Evolutionary conservation across 2,797 vertebrate genomes (phyloP), one percentile per base, ranked within the genome.

Genomic region (Kryptopterus vitreolus): DNA sequence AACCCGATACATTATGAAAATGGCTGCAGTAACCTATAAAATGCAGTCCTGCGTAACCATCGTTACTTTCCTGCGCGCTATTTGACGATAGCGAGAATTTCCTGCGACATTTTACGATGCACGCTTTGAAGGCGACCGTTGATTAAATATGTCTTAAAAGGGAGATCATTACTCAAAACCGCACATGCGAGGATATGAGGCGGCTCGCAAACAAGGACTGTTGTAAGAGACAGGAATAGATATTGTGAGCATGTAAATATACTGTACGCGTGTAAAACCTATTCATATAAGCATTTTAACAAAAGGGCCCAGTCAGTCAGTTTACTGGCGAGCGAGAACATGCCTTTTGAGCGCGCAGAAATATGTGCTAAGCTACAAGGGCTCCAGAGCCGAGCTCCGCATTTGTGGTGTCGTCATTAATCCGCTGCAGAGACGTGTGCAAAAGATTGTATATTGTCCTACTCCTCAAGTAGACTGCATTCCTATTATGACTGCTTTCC

Each of bases 401-500:
- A 75, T 59, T 68, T 11, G 52, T 55, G 20, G 66, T 43, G 61
- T 59, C 31, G 20, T 79, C 33, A 55, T 77, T 84, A 81, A 84
- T 70, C 38, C 59, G 26, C n/a, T 74, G 62, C 81, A 59, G 53
- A 48, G 78, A 78, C 15, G n/a, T 63, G 59, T 58, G 72, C 63
- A 38, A 58, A 62, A 43, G 13, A 58, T 80, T 75, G 57, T 78
- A 71, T 63, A 83, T 82, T 78, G 76, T 81, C 58, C 76, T 68
- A 31, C 29, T 72, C 58, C 75, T 84, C 74, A 66, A 55, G 31
- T 43, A 71, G 29, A 70, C 61, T 48, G 55, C 48, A 29, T 68
- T 24, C 22, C 77, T 86, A 83, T 88, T 80, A 81, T 63, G 46
- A 78, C 52, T 76, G 82, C 69, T 57, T 82, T 83, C 85, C 65